Evolutionary conservation across 2,888 invertebrate species (phyloP).

Genomic region (Nasonovia ribisnigri): DNA sequence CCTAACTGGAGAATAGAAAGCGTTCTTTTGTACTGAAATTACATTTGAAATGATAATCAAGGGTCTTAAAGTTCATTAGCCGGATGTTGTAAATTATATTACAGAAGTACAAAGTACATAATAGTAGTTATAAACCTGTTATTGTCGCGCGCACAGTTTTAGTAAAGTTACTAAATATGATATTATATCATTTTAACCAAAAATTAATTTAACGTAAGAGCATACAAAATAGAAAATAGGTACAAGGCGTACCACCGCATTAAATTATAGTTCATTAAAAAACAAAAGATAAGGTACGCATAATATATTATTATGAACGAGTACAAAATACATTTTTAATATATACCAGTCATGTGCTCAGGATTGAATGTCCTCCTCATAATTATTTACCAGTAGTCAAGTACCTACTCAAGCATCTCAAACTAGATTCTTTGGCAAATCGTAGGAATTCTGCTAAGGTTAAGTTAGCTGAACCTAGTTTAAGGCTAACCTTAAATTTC

Average conservation of each 20-base stretch:
- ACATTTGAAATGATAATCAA: neutral
- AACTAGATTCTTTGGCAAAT: too few relatives aligned
- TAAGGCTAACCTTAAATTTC: too few relatives aligned
- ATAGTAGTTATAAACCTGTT: neutral
- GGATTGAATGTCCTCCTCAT: too few relatives aligned
- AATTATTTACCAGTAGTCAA: too few relatives aligned
- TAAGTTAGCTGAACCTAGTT: too few relatives aligned
- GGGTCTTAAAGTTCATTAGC: conserved; percentile 10
- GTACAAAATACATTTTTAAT: too few relatives aligned
- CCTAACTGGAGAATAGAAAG: neutral
- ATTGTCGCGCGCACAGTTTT: neutral
- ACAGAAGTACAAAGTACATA: neutral
- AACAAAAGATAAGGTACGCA: neutral
- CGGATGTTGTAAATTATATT: neutral
- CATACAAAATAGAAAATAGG: neutral
- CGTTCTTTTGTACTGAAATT: neutral
- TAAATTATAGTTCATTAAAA: neutral
- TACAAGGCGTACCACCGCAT: neutral
- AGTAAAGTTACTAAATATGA: neutral
- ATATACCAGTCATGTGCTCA: too few relatives aligned
- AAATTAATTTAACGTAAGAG: neutral
- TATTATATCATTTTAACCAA: neutral
- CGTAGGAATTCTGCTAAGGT: too few relatives aligned
- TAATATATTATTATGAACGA: too few relatives aligned
- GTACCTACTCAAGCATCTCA: too few relatives aligned